phyloP scores from a whole-genome alignment of 30 jellyfish, hydroid and myxozoan genomes.

The Aurelia coerulea region DNA sequence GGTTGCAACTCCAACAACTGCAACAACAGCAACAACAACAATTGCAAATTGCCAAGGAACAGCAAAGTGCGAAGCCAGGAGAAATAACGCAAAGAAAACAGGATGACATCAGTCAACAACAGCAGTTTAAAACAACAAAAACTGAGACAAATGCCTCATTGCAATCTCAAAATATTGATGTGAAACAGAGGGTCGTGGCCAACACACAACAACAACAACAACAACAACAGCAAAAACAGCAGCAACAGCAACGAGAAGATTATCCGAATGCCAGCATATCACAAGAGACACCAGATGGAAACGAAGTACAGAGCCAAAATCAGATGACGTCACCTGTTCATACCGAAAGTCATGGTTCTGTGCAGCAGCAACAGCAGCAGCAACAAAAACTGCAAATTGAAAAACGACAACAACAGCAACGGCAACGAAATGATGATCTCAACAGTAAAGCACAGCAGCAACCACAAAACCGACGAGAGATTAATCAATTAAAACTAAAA shows the following conservation, averaged over 20 bases:
- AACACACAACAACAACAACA: constrained; percentile 1
- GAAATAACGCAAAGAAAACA: no score
- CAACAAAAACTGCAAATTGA: background rate
- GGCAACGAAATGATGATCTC: constrained; percentile 11
- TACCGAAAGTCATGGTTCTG: background rate
- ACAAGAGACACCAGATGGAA: no score
- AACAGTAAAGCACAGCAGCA: background rate
- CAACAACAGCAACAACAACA: constrained; percentile 19
- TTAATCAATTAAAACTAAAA: constrained; percentile 3
- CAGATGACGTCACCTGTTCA: no score
- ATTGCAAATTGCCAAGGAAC: background rate
- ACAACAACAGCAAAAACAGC: constrained; percentile 1
- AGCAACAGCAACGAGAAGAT: constrained; percentile 17
- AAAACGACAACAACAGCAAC: constrained; percentile 18
- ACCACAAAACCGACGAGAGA: constrained; percentile 4
- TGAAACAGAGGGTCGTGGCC: no score
- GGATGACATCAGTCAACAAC: no score
- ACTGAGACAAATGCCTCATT: no score
- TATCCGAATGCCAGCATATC: background rate
- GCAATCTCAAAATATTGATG: no score
- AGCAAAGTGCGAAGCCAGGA: no score
- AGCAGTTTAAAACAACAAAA: no score
- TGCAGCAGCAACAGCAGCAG: constrained; percentile 42
- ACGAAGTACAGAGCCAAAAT: no score
- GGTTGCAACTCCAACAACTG: constrained; percentile 9